These are phyloP conservation scores for Nesometra sesokonis DNA, from an alignment of 35 echinoderm and acorn worm species.

Conservation along the genomic window DNA sequence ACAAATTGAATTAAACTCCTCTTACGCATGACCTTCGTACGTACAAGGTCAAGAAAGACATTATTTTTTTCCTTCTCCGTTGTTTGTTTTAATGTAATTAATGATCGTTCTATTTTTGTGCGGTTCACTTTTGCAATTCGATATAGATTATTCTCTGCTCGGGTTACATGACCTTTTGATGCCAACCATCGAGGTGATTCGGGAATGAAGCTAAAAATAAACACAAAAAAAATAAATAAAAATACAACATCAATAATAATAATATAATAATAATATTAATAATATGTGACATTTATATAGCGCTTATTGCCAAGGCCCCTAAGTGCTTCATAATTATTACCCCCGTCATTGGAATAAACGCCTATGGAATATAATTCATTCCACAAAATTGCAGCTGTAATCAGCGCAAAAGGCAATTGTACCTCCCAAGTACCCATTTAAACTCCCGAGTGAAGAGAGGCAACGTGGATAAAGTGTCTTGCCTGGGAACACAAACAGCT, in stretches of 20 bases:
- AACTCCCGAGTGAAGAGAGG: no score
- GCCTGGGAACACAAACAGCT: no score
- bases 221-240: background rate
- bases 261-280: no score
- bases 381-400: no score
- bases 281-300: no score
- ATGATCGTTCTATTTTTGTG: background rate
- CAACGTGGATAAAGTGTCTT: no score
- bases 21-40: background rate
- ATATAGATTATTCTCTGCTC: background rate
- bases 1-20: background rate
- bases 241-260: background rate
- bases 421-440: no score
- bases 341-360: no score
- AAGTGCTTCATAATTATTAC: no score
- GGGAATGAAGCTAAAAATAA: background rate
- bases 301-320: no score
- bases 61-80: background rate
- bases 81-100: background rate
- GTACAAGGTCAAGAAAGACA: background rate
- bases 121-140: background rate
- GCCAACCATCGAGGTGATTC: background rate
- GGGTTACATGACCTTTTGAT: background rate
- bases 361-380: no score
- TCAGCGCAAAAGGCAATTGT: no score